phyloP scores from a whole-genome alignment of 64 coral and sea anemone genomes.

The Cladopsammia gracilis region DNA sequence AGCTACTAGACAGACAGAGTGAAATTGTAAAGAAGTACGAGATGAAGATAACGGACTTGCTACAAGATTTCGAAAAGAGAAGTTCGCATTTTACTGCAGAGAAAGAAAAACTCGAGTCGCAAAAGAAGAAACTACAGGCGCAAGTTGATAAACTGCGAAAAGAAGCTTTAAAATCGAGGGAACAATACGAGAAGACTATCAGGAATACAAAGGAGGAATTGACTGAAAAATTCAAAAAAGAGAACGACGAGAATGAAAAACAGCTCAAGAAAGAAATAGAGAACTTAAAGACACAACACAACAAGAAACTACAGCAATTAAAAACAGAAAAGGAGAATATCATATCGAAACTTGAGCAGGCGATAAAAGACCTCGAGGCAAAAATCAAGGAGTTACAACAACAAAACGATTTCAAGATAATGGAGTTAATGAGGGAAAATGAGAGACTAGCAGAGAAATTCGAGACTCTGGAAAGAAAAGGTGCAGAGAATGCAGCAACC shows the following conservation, averaged over 20 bases:
- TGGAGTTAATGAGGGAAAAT: conserved; percentile 17
- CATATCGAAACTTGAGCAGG: conserved; percentile 20
- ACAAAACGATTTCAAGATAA: neutral
- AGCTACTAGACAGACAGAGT: conserved; percentile 42
- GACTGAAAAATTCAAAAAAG: conserved; percentile 29
- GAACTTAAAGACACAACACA: conserved; percentile 3
- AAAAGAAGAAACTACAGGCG: conserved; percentile 42
- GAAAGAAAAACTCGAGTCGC: conserved; percentile 28
- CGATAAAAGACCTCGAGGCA: neutral
- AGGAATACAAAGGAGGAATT: conserved; percentile 31
- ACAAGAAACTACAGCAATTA: conserved; percentile 26
- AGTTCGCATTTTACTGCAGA: conserved; percentile 22
- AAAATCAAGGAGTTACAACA: conserved; percentile 38
- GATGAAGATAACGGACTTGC: conserved; percentile 32
- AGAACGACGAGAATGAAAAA: conserved; percentile 40
- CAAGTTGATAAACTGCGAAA: conserved; percentile 42
- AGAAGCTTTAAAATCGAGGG: conserved; percentile 31
- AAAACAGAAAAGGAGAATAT: conserved; percentile 37
- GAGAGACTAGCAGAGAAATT: conserved; percentile 19
- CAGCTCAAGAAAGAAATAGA: conserved; percentile 29
- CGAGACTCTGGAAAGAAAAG: conserved; percentile 13
- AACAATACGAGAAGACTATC: conserved; percentile 46
- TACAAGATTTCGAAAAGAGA: conserved; percentile 47
- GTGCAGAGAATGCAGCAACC: neutral
- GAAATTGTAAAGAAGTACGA: conserved; percentile 64